These are phyloP conservation scores for Chaenogobius annularis DNA, from an alignment of 2,113 vertebrate species.

Conservation along the genomic window DNA sequence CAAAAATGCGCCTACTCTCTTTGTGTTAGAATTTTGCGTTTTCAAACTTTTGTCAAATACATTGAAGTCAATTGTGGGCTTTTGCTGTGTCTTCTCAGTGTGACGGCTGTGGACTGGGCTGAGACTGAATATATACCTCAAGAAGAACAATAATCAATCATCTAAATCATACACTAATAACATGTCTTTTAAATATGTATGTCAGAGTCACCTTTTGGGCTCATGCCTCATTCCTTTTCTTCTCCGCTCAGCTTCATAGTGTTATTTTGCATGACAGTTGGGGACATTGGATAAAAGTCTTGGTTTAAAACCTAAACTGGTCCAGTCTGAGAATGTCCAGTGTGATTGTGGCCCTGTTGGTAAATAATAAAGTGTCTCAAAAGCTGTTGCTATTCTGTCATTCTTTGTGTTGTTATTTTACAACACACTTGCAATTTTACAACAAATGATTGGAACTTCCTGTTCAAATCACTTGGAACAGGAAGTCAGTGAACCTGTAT, in stretches of 20 bases:
- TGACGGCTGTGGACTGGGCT: background rate
- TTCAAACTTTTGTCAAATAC: too few species aligned
- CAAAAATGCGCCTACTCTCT: too few species aligned
- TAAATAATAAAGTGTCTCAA: background rate
- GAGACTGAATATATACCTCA: slow-evolving; percentile 1
- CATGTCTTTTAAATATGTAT: background rate
- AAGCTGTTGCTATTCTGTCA: background rate
- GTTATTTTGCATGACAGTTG: background rate
- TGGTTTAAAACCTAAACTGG: too few species aligned
- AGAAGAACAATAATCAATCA: background rate
- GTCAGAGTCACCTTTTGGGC: background rate
- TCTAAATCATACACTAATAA: background rate
- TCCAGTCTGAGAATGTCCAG: background rate
- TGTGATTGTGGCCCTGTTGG: background rate
- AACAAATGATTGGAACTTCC: too few species aligned
- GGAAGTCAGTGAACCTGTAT: too few species aligned
- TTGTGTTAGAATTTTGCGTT: too few species aligned
- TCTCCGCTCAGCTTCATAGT: background rate
- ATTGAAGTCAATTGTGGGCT: too few species aligned
- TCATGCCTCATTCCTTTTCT: background rate
- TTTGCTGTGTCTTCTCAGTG: background rate
- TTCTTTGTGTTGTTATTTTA: background rate
- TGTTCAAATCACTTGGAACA: too few species aligned
- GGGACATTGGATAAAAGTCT: background rate
- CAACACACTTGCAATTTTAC: too few species aligned